Evolutionary conservation across 2,797 vertebrate genomes (phyloP).

Genomic region (Sebastolobus alascanus): DNA sequence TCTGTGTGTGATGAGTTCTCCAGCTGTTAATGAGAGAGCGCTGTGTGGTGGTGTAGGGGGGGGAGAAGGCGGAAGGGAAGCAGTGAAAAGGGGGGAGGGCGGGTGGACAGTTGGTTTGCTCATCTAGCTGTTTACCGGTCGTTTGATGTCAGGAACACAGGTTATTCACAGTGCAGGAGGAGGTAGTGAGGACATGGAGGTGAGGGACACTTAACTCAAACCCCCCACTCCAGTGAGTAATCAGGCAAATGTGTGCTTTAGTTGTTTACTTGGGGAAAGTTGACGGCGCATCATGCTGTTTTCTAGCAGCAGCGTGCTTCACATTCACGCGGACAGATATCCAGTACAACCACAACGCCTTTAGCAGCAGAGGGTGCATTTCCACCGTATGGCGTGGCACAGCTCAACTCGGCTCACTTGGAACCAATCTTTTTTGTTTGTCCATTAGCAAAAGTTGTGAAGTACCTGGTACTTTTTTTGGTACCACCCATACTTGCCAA

Average conservation of each 20-base stretch:
- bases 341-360: neutral
- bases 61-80: neutral
- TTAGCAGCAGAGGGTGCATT: neutral
- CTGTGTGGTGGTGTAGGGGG: conserved; percentile 28
- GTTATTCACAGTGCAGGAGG: conserved; percentile 74
- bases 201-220: conserved; percentile 30
- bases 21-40: conserved; percentile 77
- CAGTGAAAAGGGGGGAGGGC: conserved; percentile 14
- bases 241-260: conserved; percentile 58
- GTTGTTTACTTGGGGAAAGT: conserved; percentile 54
- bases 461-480: neutral
- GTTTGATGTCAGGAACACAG: conserved; percentile 79
- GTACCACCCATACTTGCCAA: too few relatives aligned
- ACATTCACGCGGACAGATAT: neutral
- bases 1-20: conserved; percentile 67
- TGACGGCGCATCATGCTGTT: conserved; percentile 25
- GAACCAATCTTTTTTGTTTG: neutral
- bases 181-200: conserved; percentile 19
- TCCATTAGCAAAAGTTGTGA: neutral
- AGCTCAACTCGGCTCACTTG: neutral
- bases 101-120: conserved; percentile 81
- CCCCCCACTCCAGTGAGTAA: conserved; percentile 11
- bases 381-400: too few relatives aligned
- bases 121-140: conserved; percentile 69
- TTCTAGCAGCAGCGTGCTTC: conserved; percentile 1